phyloP scores from a whole-genome alignment of 1,140 invertebrate genomes.

The Atta cephalotes region DNA sequence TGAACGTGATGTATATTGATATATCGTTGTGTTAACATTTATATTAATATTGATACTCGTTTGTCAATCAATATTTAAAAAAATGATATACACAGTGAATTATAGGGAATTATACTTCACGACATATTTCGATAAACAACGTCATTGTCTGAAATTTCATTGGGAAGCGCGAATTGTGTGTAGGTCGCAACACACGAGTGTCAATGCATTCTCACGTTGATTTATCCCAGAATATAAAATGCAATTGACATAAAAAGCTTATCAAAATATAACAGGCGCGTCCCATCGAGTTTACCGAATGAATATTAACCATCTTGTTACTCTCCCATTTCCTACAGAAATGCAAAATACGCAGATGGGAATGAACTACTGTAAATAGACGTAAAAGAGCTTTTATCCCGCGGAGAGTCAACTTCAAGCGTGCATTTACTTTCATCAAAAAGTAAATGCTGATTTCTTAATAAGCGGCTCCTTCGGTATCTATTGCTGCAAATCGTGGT shows the following conservation, averaged over 20 bases:
- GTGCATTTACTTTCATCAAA: constrained; percentile 27
- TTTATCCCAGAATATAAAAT: constrained; percentile 23
- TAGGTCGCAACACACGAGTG: constrained; percentile 4
- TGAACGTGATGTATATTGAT: constrained; percentile 11
- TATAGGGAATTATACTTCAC: constrained; percentile 8
- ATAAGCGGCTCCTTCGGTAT: constrained; percentile 35
- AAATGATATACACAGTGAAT: constrained; percentile 4
- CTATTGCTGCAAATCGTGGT: not conserved
- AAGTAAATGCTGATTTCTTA: constrained; percentile 39
- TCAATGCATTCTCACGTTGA: not conserved
- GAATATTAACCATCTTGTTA: constrained; percentile 25
- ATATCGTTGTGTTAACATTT: constrained; percentile 16
- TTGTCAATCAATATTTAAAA: constrained; percentile 48
- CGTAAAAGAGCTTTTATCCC: constrained; percentile 22
- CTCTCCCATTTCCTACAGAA: constrained; percentile 45
- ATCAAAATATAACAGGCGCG: constrained; percentile 12
- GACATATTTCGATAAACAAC: constrained; percentile 22
- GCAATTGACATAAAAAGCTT: constrained; percentile 19
- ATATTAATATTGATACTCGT: constrained; percentile 11
- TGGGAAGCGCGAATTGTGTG: not conserved
- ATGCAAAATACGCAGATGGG: constrained; percentile 41
- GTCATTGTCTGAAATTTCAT: constrained; percentile 32
- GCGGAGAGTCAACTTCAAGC: constrained; percentile 31
- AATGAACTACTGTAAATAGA: constrained; percentile 34
- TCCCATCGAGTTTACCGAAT: constrained; percentile 15